phyloP scores from a whole-genome alignment of 2,888 invertebrate species.

The Caradrina clavipalpis region DNA sequence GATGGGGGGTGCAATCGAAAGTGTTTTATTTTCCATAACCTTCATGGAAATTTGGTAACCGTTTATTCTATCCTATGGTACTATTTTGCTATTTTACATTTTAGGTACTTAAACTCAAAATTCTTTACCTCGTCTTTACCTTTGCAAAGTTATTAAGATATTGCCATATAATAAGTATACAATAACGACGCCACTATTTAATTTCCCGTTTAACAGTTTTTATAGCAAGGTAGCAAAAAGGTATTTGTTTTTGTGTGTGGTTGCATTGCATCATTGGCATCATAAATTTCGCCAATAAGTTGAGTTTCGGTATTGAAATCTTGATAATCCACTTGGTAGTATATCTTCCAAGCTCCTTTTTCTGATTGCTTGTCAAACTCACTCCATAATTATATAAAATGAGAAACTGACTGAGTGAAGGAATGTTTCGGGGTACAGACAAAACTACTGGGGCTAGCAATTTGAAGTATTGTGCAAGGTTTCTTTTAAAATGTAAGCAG shows the following conservation, averaged over 20 bases:
- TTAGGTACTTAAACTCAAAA: too few species aligned
- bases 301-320: not conserved
- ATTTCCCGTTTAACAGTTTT: not conserved
- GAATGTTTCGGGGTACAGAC: not conserved
- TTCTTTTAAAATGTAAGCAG: too few species aligned
- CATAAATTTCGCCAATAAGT: not conserved
- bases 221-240: not conserved
- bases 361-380: not conserved
- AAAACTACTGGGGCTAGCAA: too few species aligned
- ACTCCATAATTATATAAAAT: not conserved
- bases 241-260: not conserved
- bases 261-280: not conserved
- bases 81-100: not conserved
- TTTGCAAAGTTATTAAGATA: not conserved
- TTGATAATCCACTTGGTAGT: not conserved
- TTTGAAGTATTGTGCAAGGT: too few species aligned
- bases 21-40: conserved; percentile 21
- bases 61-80: not conserved
- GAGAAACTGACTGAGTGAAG: not conserved
- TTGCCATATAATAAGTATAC: not conserved
- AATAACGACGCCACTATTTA: too few species aligned
- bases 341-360: not conserved
- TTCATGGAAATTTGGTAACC: not conserved
- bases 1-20: conserved; percentile 39
- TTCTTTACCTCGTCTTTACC: not conserved